A percentile compares a stretch with the other conserved stretches of the same genome.
phyloP scores from a whole-genome alignment of 2,113 vertebrate species.

The Anhinga rufa region DNA sequence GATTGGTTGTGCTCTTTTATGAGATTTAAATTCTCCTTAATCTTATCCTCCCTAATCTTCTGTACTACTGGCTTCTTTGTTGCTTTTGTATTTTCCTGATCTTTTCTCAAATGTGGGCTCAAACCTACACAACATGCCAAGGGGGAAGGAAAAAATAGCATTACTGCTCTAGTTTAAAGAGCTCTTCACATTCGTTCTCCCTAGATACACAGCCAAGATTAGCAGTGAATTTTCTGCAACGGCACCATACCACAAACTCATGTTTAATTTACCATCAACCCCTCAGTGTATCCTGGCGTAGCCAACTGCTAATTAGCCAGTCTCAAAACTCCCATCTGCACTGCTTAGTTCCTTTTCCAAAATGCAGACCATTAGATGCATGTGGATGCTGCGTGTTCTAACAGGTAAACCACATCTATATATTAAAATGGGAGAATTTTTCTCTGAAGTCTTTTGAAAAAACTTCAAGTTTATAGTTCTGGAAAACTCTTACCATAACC shows the following conservation, averaged over 20 bases:
- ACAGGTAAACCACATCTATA: not conserved
- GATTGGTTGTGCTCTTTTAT: not conserved
- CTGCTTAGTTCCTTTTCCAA: not conserved
- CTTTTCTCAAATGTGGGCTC: constrained; percentile 5
- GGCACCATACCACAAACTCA: constrained; percentile 40
- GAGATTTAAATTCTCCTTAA: constrained; percentile 4
- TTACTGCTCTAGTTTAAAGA: constrained; percentile 46
- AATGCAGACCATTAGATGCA: not conserved
- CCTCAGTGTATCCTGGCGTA: constrained; percentile 31
- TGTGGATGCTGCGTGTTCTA: not conserved
- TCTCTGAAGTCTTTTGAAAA: not conserved
- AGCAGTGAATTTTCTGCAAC: constrained; percentile 34
- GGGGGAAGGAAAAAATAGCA: constrained; percentile 52
- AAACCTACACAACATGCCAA: constrained; percentile 42
- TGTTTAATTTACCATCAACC: constrained; percentile 52
- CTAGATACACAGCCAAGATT: constrained; percentile 57
- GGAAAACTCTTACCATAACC: constrained; percentile 84
- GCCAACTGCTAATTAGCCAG: constrained; percentile 34
- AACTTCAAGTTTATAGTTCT: rapidly evolving
- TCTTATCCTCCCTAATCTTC: constrained; percentile 27
- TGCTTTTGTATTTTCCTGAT: constrained; percentile 23
- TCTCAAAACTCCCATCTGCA: constrained; percentile 8
- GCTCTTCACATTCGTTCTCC: constrained; percentile 36
- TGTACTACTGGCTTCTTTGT: not conserved
- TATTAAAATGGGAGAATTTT: not conserved